Evolutionary conservation across 92 coral and sea anemone species (phyloP).

Genomic region (Phymanthus crucifer): DNA sequence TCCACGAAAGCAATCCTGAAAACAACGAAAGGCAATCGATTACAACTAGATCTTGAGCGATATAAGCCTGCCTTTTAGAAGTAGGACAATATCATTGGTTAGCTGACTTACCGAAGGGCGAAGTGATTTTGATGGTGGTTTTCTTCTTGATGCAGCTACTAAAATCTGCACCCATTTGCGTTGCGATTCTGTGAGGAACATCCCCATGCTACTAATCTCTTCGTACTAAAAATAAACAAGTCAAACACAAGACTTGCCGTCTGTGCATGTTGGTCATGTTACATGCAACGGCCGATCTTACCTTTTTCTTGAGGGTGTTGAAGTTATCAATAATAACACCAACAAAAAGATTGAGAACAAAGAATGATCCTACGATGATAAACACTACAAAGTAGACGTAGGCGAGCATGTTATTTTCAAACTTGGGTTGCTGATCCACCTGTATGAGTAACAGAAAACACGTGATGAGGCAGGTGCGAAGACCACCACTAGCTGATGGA

Average conservation of each 20-base stretch:
- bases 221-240: constrained; percentile 66
- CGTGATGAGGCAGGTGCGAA: too few relatives aligned
- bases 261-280: too few relatives aligned
- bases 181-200: constrained; percentile 87
- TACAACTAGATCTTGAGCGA: not conserved
- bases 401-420: constrained; percentile 60
- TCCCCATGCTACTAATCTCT: constrained; percentile 80
- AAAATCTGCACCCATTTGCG: constrained; percentile 82
- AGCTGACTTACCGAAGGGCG: constrained; percentile 70
- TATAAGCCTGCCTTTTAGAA: too few relatives aligned
- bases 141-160: constrained; percentile 76
- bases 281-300: constrained; percentile 9
- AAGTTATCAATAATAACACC: constrained; percentile 95
- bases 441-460: constrained; percentile 14
- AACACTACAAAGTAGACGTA: constrained; percentile 83
- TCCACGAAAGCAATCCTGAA: constrained; percentile 77
- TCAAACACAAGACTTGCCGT: not conserved
- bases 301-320: constrained; percentile 88
- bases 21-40: not conserved
- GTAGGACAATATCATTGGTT: not conserved
- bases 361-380: constrained; percentile 86
- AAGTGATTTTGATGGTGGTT: constrained; percentile 61
- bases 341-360: constrained; percentile 89
- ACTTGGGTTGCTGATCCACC: constrained; percentile 78
- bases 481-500: too few relatives aligned